Base-by-base conservation (phyloP, 2,797 vertebrate species). In the Tadarida brasiliensis region DNA sequence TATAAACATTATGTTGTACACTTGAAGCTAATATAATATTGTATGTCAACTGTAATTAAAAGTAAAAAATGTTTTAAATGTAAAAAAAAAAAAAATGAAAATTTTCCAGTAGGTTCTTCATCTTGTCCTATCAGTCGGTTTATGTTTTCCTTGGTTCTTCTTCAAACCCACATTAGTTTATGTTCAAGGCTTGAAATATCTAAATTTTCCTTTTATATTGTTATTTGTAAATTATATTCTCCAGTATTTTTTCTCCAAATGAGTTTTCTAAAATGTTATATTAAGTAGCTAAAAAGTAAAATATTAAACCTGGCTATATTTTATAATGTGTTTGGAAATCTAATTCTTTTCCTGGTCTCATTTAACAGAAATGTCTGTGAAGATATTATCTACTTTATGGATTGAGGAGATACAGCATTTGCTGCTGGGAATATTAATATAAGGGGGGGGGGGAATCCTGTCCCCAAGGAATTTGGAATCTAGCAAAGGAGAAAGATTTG, bases 221-320 rank as follows among this genome's bases (percentile, higher is more conserved):
- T 67, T 88, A 88, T 57, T 73, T 94, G 57, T 84, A 59, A 73
- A 61, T 35, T 33, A 20, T 56, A 65, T 49, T 86, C 61, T 61
- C 11, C 35, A 30, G 33, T 78, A 26, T 47, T 24, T 90, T 88
- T 88, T 56, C 15, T 49, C 57, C 71, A 82, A 80, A 33, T 49
- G 39, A 77, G 5, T 83, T 84, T 95, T 56, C 81, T 67, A 67
- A 80, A 85, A 44, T 47, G 74, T 91, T 54, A 65, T 24, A 44
- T 77, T 71, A 84, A 96, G 33, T 54, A 91, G 33, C 30, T 92
- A 73, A 86, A 44, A 83, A 86, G 22, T 35, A 81, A 90, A 61
- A 68, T 74, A 56, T 16, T 67, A 49, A 59, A 57, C 54, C 17
- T 90, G 33, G 26, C 49, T 95, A 0, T 88, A n/a, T 71, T 92